Percentiles rank a stretch among this genome's conserved stretches.
phyloP scores from a whole-genome alignment of 2,888 invertebrate genomes.

The Archips crataeganus region DNA sequence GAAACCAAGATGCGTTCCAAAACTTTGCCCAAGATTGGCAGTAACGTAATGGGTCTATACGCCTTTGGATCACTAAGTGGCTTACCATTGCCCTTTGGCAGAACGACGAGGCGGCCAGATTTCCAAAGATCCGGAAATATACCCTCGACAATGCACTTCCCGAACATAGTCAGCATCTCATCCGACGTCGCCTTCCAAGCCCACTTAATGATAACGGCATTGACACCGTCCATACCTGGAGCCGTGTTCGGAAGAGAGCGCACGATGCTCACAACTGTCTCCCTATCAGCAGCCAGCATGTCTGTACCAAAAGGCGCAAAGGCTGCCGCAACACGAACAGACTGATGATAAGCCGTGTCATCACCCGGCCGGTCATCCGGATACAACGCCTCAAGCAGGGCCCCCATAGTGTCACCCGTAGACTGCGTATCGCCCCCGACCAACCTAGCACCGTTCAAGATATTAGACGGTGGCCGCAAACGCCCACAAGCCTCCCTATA shows the following conservation, averaged over 20 bases:
- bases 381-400: conserved; percentile 47
- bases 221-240: conserved; percentile 52
- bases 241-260: conserved; percentile 51
- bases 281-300: conserved; percentile 31
- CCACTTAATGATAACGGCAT: conserved; percentile 44
- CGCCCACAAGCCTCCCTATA: conserved; percentile 47
- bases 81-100: conserved; percentile 42
- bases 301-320: conserved; percentile 44
- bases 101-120: conserved; percentile 25
- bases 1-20: conserved; percentile 48
- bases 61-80: conserved; percentile 26
- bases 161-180: conserved; percentile 41
- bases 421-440: conserved; percentile 32
- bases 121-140: conserved; percentile 42
- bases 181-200: conserved; percentile 21
- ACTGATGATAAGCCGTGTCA: conserved; percentile 47
- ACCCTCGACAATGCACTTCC: conserved; percentile 45
- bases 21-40: conserved; percentile 53
- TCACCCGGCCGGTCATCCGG: conserved; percentile 48
- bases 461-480: conserved; percentile 43
- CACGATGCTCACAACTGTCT: conserved; percentile 37
- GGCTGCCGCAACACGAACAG: conserved; percentile 45
- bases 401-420: conserved; percentile 42
- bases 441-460: conserved; percentile 41
- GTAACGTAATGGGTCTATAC: conserved; percentile 42